These are phyloP conservation scores for Halictus quadricinctus DNA, from an alignment of 2,888 invertebrate genomes.

Conservation along the genomic window DNA sequence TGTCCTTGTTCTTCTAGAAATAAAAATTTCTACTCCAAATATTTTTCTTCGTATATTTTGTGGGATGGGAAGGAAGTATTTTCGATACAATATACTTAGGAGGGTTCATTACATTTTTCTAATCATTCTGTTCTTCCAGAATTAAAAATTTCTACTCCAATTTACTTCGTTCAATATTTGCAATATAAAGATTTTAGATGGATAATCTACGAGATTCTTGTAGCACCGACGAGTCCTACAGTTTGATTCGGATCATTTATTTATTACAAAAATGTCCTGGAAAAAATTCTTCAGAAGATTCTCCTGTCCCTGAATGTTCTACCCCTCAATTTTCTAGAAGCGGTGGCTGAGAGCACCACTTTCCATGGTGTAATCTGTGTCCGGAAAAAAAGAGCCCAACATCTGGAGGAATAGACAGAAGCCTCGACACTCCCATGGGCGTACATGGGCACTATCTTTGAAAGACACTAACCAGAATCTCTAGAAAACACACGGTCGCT, in stretches of 20 bases:
- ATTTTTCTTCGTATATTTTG: background rate
- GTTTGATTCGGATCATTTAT: no score
- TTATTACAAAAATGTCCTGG: background rate
- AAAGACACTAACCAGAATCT: background rate
- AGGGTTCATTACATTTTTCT: no score
- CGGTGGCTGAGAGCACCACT: background rate
- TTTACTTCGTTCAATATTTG: no score
- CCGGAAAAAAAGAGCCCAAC: background rate
- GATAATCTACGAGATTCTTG: no score
- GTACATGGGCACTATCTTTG: background rate
- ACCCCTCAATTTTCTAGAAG: background rate
- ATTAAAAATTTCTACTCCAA: no score
- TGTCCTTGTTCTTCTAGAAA: no score
- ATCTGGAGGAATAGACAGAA: background rate
- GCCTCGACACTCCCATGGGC: background rate
- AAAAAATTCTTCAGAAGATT: background rate
- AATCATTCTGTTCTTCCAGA: no score
- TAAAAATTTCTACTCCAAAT: no score
- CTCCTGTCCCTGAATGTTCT: background rate
- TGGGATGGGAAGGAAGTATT: no score
- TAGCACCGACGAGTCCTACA: no score
- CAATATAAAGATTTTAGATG: no score
- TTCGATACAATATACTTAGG: no score
- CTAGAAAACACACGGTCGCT: background rate
- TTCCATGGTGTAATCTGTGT: background rate